Conservation (phyloP, 2,888 invertebrate genomes). For the Empis livida region DNA sequence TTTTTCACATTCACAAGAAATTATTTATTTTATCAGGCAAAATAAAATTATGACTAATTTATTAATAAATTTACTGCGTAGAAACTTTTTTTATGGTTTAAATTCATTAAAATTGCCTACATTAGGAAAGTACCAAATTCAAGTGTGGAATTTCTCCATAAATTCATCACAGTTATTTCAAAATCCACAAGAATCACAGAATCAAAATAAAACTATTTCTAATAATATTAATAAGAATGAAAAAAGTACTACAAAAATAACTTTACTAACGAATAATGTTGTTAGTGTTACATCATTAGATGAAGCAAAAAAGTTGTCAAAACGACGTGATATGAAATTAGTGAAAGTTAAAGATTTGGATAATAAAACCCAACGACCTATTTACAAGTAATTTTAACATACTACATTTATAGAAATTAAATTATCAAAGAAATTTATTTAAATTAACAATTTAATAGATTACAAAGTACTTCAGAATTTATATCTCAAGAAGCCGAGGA, state of each 20-base stretch:
- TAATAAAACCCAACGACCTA: slow-evolving; percentile 50
- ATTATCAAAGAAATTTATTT: neutral
- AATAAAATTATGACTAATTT: too few species aligned
- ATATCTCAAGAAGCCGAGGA: slow-evolving; percentile 40
- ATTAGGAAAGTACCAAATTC: too few species aligned
- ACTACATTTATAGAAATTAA: neutral
- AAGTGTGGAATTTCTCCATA: too few species aligned
- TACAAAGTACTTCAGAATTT: slow-evolving; percentile 54
- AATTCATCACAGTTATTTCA: too few species aligned
- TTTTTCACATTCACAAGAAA: too few species aligned
- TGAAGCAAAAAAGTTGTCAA: slow-evolving; percentile 56
- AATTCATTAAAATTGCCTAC: too few species aligned
- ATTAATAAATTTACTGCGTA: too few species aligned
- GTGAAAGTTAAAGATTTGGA: slow-evolving; percentile 55
- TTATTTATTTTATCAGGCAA: too few species aligned
- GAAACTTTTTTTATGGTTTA: too few species aligned
- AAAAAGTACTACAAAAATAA: slow-evolving; percentile 39
- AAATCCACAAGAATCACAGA: too few species aligned
- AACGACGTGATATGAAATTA: slow-evolving; percentile 52
- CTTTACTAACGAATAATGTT: slow-evolving; percentile 44
- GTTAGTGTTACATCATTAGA: slow-evolving; percentile 49
- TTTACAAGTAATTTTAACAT: slow-evolving; percentile 43
- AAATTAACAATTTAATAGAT: slow-evolving; percentile 25
- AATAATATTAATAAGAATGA: too few species aligned
- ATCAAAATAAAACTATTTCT: too few species aligned